Base-by-base conservation (phyloP, 2,888 invertebrate species). In the Monochamus alternatus region DNA sequence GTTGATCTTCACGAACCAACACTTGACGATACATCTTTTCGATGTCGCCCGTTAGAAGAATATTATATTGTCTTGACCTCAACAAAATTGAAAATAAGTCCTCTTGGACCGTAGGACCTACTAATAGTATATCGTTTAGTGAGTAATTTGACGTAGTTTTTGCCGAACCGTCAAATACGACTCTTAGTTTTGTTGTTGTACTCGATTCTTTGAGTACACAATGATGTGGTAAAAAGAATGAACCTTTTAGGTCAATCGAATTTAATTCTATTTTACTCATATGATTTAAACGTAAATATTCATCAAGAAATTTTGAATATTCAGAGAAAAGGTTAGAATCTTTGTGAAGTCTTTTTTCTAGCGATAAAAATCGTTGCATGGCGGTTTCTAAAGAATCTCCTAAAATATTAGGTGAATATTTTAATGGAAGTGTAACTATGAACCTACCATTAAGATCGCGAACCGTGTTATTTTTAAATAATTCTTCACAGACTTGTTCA, bases 201-300 rank as follows among this genome's bases (percentile, higher is more conserved):
- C 78, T 81, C 12, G 52, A 44, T 60, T 81, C 73, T 73, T 81
- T 82, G 9, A 78, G 8, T 4, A 85, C 83, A 8, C 75, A 78
- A 72, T 84, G 84, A 74, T 85, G 84, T 3, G 85, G 82, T 32
- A 81, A 74, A 74, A 76, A 81, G 68, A 66, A 80, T 30, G 64
- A 62, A 5, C 43, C 9, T 2, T 1, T 38, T 38, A 38, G 43
- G 7, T 9, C 64, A 22, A 38, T 52, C 30, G 22, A 74, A 59
- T 3, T 51, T 43, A 9, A 67, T 60, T 30, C 2, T 47, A 52
- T 55, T 65, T 75, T 63, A 5, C 43, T 32, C 78, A 78, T 80
- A 62, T 80, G 78, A 9, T 65, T 68, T 31, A 80, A 22, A 3
- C 30, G 4, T 60, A 51, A 30, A 63, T 81, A 81, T 58, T 81